Evolutionary conservation across 2,888 invertebrate species (phyloP).

Genomic region (Drosophila putrida): DNA sequence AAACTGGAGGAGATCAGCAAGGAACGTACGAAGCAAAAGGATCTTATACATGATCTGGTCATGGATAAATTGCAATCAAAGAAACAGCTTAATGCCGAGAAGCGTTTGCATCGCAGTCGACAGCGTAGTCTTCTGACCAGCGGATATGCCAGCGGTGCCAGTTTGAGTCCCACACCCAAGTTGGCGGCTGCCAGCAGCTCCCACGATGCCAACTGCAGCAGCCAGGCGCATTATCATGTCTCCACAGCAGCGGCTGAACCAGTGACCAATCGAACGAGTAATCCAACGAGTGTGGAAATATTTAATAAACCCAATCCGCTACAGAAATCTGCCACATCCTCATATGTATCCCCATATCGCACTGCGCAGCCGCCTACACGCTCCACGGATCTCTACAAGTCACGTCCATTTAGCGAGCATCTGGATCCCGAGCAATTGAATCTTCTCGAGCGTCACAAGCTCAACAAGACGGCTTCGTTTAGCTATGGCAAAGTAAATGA

Average conservation of each 20-base stretch:
- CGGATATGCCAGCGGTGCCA: conserved; percentile 82
- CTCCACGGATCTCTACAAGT: conserved; percentile 68
- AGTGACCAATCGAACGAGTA: conserved; percentile 8
- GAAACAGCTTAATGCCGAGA: conserved; percentile 88
- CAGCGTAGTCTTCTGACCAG: conserved; percentile 85
- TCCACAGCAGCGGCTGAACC: conserved; percentile 72
- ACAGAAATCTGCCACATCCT: conserved; percentile 72
- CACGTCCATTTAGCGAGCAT: conserved; percentile 84
- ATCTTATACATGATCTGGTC: conserved; percentile 92
- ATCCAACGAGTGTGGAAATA: conserved; percentile 38
- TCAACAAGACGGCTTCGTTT: conserved; percentile 85
- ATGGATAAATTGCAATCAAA: conserved; percentile 91
- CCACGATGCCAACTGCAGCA: conserved; percentile 82
- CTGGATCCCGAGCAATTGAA: conserved; percentile 74
- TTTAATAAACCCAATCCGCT: conserved; percentile 67
- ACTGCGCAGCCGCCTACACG: conserved; percentile 59
- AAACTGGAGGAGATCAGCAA: conserved; percentile 92
- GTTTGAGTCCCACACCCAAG: conserved; percentile 84
- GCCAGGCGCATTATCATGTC: conserved; percentile 83
- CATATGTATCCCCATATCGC: conserved; percentile 79
- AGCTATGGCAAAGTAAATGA: conserved; percentile 64
- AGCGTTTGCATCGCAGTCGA: conserved; percentile 88
- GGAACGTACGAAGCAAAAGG: conserved; percentile 93
- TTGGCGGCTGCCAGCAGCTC: conserved; percentile 78
- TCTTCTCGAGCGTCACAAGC: conserved; percentile 75